A percentile compares a stretch with the other conserved stretches of the same genome.
phyloP scores from a whole-genome alignment of 2,888 invertebrate genomes.

The Ophion ellenae region DNA sequence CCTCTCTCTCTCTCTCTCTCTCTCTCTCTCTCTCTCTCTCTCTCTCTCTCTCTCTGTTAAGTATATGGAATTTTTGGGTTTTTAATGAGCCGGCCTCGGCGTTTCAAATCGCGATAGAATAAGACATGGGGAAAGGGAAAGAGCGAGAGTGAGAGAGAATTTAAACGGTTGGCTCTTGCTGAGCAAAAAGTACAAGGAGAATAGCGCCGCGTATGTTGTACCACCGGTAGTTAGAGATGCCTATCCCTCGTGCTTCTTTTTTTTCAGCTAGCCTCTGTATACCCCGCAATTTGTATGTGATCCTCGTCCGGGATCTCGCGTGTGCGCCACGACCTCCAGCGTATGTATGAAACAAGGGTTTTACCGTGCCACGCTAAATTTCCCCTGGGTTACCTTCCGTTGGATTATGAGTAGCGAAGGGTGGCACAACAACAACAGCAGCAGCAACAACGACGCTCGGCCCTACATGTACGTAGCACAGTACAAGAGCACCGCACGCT shows the following conservation, averaged over 20 bases:
- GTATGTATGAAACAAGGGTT: slow-evolving; percentile 74
- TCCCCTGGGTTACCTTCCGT: slow-evolving; percentile 75
- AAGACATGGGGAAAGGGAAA: background rate
- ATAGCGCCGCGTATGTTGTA: slow-evolving; percentile 16
- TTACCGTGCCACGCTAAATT: slow-evolving; percentile 75
- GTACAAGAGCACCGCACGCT: slow-evolving; percentile 30
- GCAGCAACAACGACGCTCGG: slow-evolving; percentile 6
- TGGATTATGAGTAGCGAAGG: slow-evolving; percentile 75
- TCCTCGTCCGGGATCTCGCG: slow-evolving; percentile 65
- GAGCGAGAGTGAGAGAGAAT: background rate
- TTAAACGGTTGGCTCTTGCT: background rate
- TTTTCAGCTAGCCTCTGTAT: slow-evolving; percentile 26
- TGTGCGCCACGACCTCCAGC: slow-evolving; percentile 69
- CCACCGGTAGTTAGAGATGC: slow-evolving; percentile 30
- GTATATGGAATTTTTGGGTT: slow-evolving; percentile 31
- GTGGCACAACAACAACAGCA: slow-evolving; percentile 57
- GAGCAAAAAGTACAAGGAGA: slow-evolving; percentile 5
- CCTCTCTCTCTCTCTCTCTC: slow-evolving; percentile 19
- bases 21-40: slow-evolving; percentile 57
- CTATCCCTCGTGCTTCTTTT: slow-evolving; percentile 37
- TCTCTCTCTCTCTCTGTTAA: slow-evolving; percentile 66
- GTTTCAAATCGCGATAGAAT: slow-evolving; percentile 24
- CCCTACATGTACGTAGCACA: slow-evolving; percentile 12
- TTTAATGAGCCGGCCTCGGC: background rate
- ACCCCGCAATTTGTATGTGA: slow-evolving; percentile 42